These are phyloP conservation scores for Propithecus perrieri DNA, from an alignment of 2,797 vertebrate species.

Conservation along the genomic window DNA sequence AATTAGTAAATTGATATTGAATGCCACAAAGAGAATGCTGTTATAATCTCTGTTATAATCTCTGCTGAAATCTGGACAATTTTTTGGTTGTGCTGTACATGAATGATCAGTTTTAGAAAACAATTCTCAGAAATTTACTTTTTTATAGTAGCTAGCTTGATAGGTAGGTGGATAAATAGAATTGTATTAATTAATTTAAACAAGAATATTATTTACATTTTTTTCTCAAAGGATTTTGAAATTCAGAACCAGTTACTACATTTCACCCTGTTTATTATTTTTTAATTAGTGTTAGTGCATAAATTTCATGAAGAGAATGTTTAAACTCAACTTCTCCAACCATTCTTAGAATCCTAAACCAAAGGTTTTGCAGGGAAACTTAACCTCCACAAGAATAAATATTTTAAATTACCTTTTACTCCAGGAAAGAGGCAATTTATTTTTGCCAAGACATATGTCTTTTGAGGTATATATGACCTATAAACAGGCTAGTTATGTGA, in stretches of 20 bases:
- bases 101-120: background rate
- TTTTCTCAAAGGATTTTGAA: background rate
- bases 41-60: background rate
- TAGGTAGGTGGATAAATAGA: background rate
- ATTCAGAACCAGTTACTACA: background rate
- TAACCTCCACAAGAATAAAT: background rate
- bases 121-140: background rate
- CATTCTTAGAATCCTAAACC: background rate
- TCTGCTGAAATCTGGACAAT: background rate
- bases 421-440: background rate
- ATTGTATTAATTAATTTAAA: background rate
- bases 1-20: background rate
- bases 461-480: background rate
- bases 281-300: background rate
- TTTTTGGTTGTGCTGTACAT: background rate
- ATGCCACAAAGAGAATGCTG: background rate
- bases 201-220: background rate
- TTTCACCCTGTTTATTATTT: background rate
- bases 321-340: background rate
- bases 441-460: background rate
- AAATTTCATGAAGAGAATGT: background rate
- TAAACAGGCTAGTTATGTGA: background rate
- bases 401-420: conserved; percentile 31
- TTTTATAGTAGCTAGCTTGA: background rate
- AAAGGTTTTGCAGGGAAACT: background rate